Evolutionary conservation across 2,113 vertebrate species (phyloP).

Genomic region (Leptobrachium ailaonicum): DNA sequence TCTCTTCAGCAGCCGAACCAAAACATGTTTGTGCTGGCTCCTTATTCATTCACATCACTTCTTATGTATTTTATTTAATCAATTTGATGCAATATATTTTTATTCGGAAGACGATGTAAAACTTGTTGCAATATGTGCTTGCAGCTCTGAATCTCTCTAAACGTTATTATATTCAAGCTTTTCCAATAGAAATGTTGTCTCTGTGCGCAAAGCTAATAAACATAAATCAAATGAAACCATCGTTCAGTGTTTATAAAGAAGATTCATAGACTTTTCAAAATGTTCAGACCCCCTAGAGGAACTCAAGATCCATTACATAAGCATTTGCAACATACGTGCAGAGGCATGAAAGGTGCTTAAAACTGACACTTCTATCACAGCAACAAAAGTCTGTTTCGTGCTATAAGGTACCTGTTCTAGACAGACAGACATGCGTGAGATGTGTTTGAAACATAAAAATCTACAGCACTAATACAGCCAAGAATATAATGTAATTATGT

Average conservation of each 20-base stretch:
- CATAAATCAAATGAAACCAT: no score
- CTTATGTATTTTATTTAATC: no score
- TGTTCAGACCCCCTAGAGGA: slow-evolving; percentile 3
- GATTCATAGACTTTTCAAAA: not conserved
- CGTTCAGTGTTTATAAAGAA: not conserved
- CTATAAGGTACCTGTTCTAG: not conserved
- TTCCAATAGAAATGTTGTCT: not conserved
- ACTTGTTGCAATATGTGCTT: no score
- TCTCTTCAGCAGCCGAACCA: no score
- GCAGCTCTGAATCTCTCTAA: no score
- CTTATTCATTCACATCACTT: no score
- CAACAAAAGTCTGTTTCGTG: not conserved
- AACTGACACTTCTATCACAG: not conserved
- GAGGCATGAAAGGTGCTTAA: not conserved
- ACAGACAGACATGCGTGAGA: no score
- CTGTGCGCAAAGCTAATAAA: not conserved
- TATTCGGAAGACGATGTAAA: no score
- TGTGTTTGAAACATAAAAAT: not conserved
- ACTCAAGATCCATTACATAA: not conserved
- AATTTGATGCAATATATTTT: no score
- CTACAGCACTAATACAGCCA: not conserved
- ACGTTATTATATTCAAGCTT: no score
- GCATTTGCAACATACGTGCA: not conserved
- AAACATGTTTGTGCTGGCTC: no score
- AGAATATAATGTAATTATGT: no score